phyloP scores from a whole-genome alignment of 2,888 invertebrate species.

The Spilosoma lubricipeda region DNA sequence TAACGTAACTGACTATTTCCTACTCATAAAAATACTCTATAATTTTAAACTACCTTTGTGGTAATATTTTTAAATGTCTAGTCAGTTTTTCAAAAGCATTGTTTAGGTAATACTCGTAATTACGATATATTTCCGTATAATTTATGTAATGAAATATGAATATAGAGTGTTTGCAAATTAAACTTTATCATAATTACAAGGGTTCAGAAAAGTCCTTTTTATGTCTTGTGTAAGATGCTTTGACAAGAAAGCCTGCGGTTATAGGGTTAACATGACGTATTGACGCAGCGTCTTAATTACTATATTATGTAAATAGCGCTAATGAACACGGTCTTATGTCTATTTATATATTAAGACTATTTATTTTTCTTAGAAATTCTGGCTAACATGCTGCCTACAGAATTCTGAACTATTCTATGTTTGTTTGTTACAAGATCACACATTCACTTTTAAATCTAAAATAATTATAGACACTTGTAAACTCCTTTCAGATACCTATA shows the following conservation, averaged over 20 bases:
- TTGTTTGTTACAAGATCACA: not conserved
- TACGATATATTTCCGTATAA: not conserved
- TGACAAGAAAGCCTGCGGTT: not conserved
- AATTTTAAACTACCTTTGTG: too few species aligned
- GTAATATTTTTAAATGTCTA: too few species aligned
- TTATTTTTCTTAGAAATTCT: not conserved
- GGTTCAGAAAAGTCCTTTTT: not conserved
- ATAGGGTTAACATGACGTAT: constrained; percentile 1
- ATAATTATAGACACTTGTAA: not conserved
- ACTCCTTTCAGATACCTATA: fast-evolving
- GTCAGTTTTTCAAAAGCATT: too few species aligned
- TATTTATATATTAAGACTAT: not conserved
- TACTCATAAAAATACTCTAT: too few species aligned
- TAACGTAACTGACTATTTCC: too few species aligned
- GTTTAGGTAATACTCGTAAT: not conserved
- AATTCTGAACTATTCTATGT: not conserved
- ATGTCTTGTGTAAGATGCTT: not conserved
- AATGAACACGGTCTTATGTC: not conserved
- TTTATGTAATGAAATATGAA: not conserved
- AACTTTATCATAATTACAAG: not conserved
- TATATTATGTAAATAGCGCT: not conserved
- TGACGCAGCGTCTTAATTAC: constrained; percentile 1
- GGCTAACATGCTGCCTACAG: not conserved
- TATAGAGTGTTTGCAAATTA: not conserved
- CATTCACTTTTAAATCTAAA: not conserved